A percentile compares a stretch with the other conserved stretches of the same genome.
Conservation (phyloP, 2,113 vertebrate species). For the Pteruthius melanotis region DNA sequence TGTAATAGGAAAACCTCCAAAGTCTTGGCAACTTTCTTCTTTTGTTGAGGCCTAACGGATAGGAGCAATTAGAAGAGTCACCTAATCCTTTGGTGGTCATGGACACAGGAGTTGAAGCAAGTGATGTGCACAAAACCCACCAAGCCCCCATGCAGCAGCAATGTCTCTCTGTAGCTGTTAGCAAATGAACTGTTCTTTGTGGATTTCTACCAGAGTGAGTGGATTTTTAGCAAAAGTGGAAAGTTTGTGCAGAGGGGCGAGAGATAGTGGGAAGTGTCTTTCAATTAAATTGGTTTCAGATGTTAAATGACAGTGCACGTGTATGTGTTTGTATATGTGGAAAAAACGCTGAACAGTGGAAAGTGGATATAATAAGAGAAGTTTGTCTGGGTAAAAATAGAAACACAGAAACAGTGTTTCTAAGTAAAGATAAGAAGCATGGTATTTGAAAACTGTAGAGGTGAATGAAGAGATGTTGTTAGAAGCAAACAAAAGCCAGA, state of each 20-base stretch:
- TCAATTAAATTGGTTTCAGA: neutral
- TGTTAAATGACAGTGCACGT: neutral
- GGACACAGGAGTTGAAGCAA: neutral
- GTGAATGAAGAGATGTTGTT: neutral
- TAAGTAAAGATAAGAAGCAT: neutral
- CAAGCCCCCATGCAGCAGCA: neutral
- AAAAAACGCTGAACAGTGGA: neutral
- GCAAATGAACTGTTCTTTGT: neutral
- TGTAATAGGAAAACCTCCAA: neutral
- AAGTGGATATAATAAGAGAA: neutral
- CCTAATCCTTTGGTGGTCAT: neutral
- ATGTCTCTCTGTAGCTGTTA: neutral
- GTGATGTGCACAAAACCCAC: neutral
- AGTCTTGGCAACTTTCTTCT: neutral
- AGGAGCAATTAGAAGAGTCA: neutral
- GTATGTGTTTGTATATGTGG: accelerated
- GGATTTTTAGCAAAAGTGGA: neutral
- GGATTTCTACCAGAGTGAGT: neutral
- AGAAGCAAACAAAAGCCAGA: neutral
- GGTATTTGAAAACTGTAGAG: neutral
- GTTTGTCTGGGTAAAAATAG: neutral
- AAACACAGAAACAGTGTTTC: neutral
- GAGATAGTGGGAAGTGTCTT: neutral
- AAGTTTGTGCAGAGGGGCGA: neutral
- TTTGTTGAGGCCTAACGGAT: neutral